Evolutionary conservation across 2,113 vertebrate species (phyloP), one percentile per base, ranked within the genome.

Genomic region (Lethenteron camtschaticum): DNA sequence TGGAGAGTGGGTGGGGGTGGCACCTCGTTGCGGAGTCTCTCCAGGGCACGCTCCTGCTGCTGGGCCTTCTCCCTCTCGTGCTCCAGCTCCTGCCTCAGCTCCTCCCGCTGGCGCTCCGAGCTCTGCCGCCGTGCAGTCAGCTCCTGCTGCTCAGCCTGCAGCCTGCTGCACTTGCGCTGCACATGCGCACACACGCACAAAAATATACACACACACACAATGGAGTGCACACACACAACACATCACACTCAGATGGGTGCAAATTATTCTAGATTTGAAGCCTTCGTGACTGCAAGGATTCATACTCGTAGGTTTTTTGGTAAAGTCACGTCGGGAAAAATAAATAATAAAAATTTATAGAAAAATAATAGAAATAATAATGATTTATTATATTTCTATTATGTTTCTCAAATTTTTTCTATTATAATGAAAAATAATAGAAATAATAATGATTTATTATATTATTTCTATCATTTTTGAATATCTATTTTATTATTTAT

Each of bases 301-400:
- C 20, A 20, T 20, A 20, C 20, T 20, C 20, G 2, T 20, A 20
- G 20, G 3, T 20, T 20, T 20, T 20, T 20, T 20, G 20, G 20
- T 20, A 20, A 20, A 20, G 20, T 20, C 20, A 20, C 3, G 20
- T 20, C 9, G 60, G 18, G 60, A 66, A 14, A 14, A 66, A 14
- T 18, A 66, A 66, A 12, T 63, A 13, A 16, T 13, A 2, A 63
- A 12, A 16, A 16, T 2, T 63, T 63, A 63, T 63, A 63, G 16
- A 63, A 63, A 63, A 63, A 63, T 63, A 63, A 63, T 63, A 63
- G 16, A 13, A 63, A 63, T 63, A 63, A 63, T 63, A 63, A 63
- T 63, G 16, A 63, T 63, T 24, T 24, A 4, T 24, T 24, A 24
- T 24, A 24, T 24, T 3, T 24, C 24, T 24, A 24, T 24, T 24